Evolutionary conservation across 2,113 vertebrate species (phyloP).

Genomic region (Ia io): DNA sequence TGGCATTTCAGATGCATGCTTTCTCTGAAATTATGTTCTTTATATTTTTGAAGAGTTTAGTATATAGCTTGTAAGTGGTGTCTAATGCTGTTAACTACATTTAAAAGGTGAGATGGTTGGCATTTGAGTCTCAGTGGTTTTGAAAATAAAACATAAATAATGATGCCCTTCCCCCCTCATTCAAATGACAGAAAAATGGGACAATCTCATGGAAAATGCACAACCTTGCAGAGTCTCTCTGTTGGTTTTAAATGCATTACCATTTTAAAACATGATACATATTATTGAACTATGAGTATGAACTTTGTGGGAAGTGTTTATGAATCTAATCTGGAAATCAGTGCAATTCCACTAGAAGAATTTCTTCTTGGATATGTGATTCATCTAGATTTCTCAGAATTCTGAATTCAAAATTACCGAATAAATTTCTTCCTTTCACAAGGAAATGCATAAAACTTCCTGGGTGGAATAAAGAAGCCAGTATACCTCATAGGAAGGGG

Average conservation of each 20-base stretch:
- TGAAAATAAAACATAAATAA: slow-evolving; percentile 50
- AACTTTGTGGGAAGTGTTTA: neutral
- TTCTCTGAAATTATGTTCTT: slow-evolving; percentile 9
- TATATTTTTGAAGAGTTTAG: slow-evolving; percentile 11
- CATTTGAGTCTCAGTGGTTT: slow-evolving; percentile 33
- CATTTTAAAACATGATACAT: slow-evolving; percentile 44
- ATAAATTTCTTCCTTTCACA: neutral
- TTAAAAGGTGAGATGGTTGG: neutral
- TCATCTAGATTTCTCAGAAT: slow-evolving; percentile 14
- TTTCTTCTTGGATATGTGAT: neutral
- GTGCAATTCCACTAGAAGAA: neutral
- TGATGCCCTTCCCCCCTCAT: neutral
- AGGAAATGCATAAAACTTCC: neutral
- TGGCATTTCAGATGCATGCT: neutral
- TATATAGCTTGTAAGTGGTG: neutral
- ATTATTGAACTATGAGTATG: slow-evolving; percentile 35
- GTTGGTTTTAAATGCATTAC: slow-evolving; percentile 8
- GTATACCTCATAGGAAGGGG: neutral
- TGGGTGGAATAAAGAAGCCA: neutral
- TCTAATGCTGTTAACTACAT: neutral
- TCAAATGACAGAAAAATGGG: slow-evolving; percentile 5
- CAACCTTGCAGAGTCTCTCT: neutral
- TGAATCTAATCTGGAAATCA: slow-evolving; percentile 15
- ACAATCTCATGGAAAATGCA: slow-evolving; percentile 26
- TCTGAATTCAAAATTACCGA: neutral